These are phyloP conservation scores for Sebastes diploproa DNA, from an alignment of 2,797 vertebrate genomes.

Conservation along the genomic window DNA sequence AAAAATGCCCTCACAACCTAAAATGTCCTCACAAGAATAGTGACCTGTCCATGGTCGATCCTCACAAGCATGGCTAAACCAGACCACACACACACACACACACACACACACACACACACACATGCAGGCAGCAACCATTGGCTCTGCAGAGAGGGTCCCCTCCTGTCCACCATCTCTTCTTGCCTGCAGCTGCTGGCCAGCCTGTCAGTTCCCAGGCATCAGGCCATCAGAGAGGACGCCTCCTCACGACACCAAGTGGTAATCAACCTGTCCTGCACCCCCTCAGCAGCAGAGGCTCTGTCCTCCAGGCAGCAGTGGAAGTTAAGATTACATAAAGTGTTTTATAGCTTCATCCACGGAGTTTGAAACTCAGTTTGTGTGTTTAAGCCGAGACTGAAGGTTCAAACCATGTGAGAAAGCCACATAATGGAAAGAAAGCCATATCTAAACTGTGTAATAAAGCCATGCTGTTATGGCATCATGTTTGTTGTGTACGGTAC, in stretches of 20 bases:
- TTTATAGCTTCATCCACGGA: not conserved
- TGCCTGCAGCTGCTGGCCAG: constrained; percentile 78
- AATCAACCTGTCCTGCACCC: constrained; percentile 53
- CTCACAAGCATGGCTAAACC: constrained; percentile 47
- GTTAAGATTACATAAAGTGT: not conserved
- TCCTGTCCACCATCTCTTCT: constrained; percentile 68
- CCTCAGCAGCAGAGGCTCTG: not conserved
- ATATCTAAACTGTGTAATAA: not conserved
- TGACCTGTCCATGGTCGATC: not conserved
- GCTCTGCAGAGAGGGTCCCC: constrained; percentile 68
- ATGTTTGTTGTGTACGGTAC: not conserved
- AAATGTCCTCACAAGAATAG: constrained; percentile 36
- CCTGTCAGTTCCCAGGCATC: constrained; percentile 76
- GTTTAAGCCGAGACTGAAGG: not conserved
- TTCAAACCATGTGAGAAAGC: not conserved
- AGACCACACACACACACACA: constrained; percentile 46
- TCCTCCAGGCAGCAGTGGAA: not conserved
- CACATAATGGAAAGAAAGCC: not conserved
- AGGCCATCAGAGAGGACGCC: constrained; percentile 63
- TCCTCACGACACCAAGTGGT: constrained; percentile 82
- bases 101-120: constrained; percentile 47
- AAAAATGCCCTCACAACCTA: not conserved
- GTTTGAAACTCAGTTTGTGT: not conserved
- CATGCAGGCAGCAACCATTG: constrained; percentile 76
- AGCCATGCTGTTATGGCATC: not conserved